Evolutionary conservation across 1,140 invertebrate genomes (phyloP).

Genomic region (Trichomalopsis sarcophagae): DNA sequence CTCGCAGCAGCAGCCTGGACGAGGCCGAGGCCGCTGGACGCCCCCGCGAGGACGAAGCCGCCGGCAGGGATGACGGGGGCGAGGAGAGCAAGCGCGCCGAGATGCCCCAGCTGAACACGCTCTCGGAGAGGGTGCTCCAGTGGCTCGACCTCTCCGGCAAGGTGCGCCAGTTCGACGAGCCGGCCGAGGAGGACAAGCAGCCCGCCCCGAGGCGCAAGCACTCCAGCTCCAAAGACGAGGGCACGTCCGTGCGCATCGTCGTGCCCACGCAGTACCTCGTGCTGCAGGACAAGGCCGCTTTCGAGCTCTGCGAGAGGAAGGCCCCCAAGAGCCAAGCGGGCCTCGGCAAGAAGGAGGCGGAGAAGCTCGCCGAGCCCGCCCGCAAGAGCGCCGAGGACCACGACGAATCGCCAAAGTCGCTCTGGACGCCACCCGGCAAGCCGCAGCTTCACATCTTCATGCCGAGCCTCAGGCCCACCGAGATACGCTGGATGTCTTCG

Average conservation of each 20-base stretch:
- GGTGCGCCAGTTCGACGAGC: neutral
- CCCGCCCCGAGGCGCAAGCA: neutral
- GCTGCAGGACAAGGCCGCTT: neutral
- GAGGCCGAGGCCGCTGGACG: too few relatives aligned
- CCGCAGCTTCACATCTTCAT: conserved; percentile 82
- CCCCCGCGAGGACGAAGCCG: neutral
- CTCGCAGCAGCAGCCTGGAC: neutral
- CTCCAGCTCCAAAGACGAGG: neutral
- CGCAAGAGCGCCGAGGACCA: too few relatives aligned
- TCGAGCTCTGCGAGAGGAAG: neutral
- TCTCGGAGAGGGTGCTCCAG: conserved; percentile 74
- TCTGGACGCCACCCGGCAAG: conserved; percentile 56
- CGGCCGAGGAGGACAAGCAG: neutral
- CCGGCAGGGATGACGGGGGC: neutral
- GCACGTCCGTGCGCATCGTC: neutral
- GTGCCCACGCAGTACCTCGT: conserved; percentile 8
- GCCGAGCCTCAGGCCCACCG: conserved; percentile 73
- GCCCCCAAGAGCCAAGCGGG: neutral
- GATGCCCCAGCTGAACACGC: conserved; percentile 57
- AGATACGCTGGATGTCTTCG: conserved; percentile 59
- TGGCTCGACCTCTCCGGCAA: conserved; percentile 71
- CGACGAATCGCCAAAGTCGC: neutral
- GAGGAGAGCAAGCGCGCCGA: neutral
- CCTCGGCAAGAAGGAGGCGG: too few relatives aligned
- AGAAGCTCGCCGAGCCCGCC: neutral